phyloP scores from a whole-genome alignment of 1,140 invertebrate genomes.

The Hyles vespertilio region DNA sequence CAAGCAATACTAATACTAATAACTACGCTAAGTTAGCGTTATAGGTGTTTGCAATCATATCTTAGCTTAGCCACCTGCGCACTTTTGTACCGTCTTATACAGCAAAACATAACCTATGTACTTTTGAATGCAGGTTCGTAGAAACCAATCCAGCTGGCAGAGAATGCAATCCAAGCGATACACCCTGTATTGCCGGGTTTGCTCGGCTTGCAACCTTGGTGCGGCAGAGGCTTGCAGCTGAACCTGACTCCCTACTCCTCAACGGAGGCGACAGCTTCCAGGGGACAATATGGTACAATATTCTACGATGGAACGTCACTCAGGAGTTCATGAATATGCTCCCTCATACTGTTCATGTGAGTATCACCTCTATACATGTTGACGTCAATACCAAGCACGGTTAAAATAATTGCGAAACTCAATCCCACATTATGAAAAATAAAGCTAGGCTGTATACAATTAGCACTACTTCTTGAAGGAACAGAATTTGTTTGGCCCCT shows the following conservation, averaged over 20 bases:
- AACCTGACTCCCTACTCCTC: conserved; percentile 79
- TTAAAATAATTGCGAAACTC: too few species aligned
- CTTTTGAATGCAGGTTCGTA: conserved; percentile 73
- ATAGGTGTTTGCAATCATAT: too few species aligned
- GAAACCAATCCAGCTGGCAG: conserved; percentile 77
- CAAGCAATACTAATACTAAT: too few species aligned
- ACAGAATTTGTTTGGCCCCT: too few species aligned
- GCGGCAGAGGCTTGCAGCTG: conserved; percentile 65
- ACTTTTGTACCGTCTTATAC: too few species aligned
- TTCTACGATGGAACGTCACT: conserved; percentile 81
- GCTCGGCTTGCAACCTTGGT: conserved; percentile 77
- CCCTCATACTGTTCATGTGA: conserved; percentile 84
- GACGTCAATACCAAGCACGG: too few species aligned
- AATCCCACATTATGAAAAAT: too few species aligned
- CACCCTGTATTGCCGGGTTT: conserved; percentile 80
- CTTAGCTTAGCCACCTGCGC: too few species aligned
- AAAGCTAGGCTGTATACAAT: too few species aligned
- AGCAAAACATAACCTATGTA: too few species aligned
- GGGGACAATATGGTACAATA: conserved; percentile 86
- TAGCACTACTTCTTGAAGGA: too few species aligned
- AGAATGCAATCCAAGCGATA: conserved; percentile 68
- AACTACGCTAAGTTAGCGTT: too few species aligned
- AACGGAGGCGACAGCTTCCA: conserved; percentile 88
- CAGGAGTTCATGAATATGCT: conserved; percentile 83
- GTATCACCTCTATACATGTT: conserved; percentile 21